A percentile compares a stretch with the other conserved stretches of the same genome.
phyloP scores from a whole-genome alignment of 2,797 vertebrate genomes.

The Crocodylus rhombifer region DNA sequence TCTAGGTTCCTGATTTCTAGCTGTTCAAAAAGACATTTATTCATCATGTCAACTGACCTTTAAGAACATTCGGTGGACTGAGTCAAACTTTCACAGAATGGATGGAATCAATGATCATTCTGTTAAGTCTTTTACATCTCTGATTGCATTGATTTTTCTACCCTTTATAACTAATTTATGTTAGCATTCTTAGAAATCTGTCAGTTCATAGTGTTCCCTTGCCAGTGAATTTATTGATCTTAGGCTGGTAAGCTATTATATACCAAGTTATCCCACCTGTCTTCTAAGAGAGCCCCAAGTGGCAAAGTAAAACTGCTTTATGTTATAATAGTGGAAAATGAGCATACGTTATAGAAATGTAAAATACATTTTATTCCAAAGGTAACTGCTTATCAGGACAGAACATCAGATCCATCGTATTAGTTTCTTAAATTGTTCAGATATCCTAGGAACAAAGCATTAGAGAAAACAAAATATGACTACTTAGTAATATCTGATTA shows the following conservation, averaged over 20 bases:
- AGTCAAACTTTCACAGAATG: conserved; percentile 31
- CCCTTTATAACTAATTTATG: neutral
- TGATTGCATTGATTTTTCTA: neutral
- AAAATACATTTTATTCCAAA: neutral
- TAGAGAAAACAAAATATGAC: neutral
- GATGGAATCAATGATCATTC: conserved; percentile 28
- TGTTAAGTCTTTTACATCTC: conserved; percentile 27
- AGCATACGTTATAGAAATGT: neutral
- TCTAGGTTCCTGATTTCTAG: neutral
- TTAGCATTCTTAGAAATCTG: neutral
- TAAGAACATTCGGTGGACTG: neutral
- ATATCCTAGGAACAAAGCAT: neutral
- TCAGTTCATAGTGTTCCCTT: neutral
- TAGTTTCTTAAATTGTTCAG: neutral
- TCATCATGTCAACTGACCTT: neutral
- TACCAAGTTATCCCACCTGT: neutral
- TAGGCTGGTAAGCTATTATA: neutral
- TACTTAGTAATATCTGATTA: neutral
- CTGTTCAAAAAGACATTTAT: conserved; percentile 20
- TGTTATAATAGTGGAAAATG: neutral
- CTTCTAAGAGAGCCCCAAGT: conserved; percentile 2
- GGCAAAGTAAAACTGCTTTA: neutral
- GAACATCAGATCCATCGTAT: neutral
- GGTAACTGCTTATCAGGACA: neutral
- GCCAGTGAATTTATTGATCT: neutral